Evolutionary conservation across 2,797 vertebrate species (phyloP), one percentile per base, ranked within the genome.

Genomic region (Dromococcyx pavoninus): DNA sequence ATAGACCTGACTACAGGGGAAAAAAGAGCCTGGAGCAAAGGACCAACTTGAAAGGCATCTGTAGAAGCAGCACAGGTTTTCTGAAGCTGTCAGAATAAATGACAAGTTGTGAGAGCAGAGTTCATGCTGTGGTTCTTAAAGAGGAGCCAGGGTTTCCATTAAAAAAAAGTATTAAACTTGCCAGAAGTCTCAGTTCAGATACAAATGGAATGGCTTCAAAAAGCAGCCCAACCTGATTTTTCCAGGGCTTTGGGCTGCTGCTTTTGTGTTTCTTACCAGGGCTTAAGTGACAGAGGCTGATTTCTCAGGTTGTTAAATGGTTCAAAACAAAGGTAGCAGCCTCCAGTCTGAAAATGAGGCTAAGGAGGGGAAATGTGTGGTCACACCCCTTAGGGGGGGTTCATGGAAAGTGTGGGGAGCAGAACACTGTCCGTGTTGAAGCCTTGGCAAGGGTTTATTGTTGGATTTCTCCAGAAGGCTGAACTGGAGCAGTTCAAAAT

Each of bases 241-340:
- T 37, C 35, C 74, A 57, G 57, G 39, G 2, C 27, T 65, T 71
- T n/a, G 41, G 27, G 39, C 28, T 74, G 39, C 11, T 74, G 2
- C 35, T 83, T 65, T 69, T 75, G 30, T 65, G 5, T 85, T 72
- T 74, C 46, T 44, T 61, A 60, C 13, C 35, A 37, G 23, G n/a
- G 21, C 7, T 79, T 61, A 58, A 62, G 28, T n/a, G 69, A 46
- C 54, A 69, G 86, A 37, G 58, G 50, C 30, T 78, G 51, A 61
- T 78, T 43, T 66, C 23, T 86, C 33, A 28, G 21, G 50, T 22
- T 56, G 56, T 66, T 13, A 0, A 14, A 25, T 2, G 8, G 85
- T 88, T 95, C 69, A 66, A n/a, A 88, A 33, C 32, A 48, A 86
- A 79, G 83, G 65, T 75, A 92, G 48, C n/a, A 91, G 48, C n/a